Evolutionary conservation across 2,113 vertebrate genomes (phyloP), one percentile per base, ranked within the genome.

Genomic region (Saimiri boliviensis): DNA sequence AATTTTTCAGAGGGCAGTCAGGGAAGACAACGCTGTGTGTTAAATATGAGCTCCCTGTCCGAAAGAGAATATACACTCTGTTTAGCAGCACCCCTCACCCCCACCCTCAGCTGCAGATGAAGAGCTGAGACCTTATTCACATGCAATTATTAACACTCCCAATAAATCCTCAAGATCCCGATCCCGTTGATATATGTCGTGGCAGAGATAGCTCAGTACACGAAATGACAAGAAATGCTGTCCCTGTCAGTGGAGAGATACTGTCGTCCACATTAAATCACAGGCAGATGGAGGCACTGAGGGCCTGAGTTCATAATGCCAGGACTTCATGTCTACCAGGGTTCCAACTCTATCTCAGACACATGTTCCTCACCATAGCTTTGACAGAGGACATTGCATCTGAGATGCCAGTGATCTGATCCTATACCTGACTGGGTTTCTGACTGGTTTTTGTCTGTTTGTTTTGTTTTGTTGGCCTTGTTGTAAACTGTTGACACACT

Each of bases 1-100:
- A 71, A 35, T 93, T 98, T 98, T 96, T 85, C 86, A 86, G 70
- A 96, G 82, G 92, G 30, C 85, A 86, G 42, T 84, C 90, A 95
- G 84, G 35, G 92, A 86, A 97, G 49, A 84, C 76, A 96, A 97
- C 98, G 66, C 49, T 66, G 13, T 0, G 0, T 20, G 11, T 98
- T 98, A 96, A 98, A 98, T 97, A 88, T 54, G 94, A 92, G 82
- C 58, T 93, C 21, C 70, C 86, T 91, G 60, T 97, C 88, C 81
- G 63, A 42, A 91, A 9, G 73, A 93, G 85, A 86, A 97, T 60
- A 63, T 80, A 92, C 56, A 54, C 77, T 86, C 58, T 0, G 0
- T 79, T 87, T 86, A 86, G 6, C 86, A 56, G 37, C 32, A 54
- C 30, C 91, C 79, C 56, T 56, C 60, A 32, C 60, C 60, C 60